A percentile compares a stretch with the other conserved stretches of the same genome.
phyloP scores from a whole-genome alignment of 2,888 invertebrate species.

The Lordiphosa andalusiaca region DNA sequence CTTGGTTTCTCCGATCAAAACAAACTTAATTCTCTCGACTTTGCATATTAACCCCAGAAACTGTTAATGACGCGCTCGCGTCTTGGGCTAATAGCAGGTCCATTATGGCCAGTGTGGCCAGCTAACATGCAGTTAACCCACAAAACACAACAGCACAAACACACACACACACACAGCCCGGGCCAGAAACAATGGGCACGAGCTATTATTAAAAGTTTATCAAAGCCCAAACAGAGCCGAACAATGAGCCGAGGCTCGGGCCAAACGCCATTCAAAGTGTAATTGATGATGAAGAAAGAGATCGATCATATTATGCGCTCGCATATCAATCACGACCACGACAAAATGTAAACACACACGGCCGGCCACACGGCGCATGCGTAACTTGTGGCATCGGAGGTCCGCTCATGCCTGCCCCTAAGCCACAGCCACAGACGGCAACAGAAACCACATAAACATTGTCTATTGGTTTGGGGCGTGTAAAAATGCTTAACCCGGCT shows the following conservation, averaged over 20 bases:
- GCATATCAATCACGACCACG: slow-evolving; percentile 72
- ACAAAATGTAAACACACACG: slow-evolving; percentile 55
- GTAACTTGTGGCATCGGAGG: slow-evolving; percentile 64
- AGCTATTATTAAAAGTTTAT: slow-evolving; percentile 66
- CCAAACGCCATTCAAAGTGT: slow-evolving; percentile 66
- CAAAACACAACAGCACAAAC: slow-evolving; percentile 49
- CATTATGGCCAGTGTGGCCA: slow-evolving; percentile 34
- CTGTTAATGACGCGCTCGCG: slow-evolving; percentile 49
- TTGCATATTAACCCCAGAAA: slow-evolving; percentile 19
- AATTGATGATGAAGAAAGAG: slow-evolving; percentile 74
- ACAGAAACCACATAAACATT: slow-evolving; percentile 54
- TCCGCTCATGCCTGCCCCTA: slow-evolving; percentile 46
- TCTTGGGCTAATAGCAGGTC: slow-evolving; percentile 48
- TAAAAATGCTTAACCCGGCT: slow-evolving; percentile 45
- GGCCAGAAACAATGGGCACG: slow-evolving; percentile 43
- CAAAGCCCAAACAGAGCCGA: slow-evolving; percentile 35
- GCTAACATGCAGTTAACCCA: slow-evolving; percentile 74
- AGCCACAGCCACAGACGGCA: slow-evolving; percentile 36
- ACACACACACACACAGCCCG: slow-evolving; percentile 36
- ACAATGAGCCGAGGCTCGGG: slow-evolving; percentile 49
- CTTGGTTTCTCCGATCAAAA: not conserved
- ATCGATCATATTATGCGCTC: slow-evolving; percentile 72
- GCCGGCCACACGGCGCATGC: slow-evolving; percentile 57
- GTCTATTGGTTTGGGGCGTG: slow-evolving; percentile 17
- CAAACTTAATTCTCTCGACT: slow-evolving; percentile 6